Evolutionary conservation across 1,140 invertebrate species (phyloP).

Genomic region (Potamilus streckersoni): DNA sequence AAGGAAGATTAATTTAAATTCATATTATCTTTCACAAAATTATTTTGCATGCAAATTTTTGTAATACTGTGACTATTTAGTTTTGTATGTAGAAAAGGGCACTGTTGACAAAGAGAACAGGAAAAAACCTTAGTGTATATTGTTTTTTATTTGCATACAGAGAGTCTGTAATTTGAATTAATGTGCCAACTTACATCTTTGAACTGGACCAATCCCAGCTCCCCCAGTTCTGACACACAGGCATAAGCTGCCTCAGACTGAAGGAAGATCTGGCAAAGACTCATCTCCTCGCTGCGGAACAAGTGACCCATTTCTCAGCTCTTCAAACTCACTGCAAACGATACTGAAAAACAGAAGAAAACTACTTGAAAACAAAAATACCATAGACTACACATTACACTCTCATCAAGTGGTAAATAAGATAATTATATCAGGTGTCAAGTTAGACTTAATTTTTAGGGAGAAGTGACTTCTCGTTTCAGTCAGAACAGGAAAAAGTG

Average conservation of each 20-base stretch:
- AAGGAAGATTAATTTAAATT: conserved; percentile 3
- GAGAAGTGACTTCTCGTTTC: not conserved
- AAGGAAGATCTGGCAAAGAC: conserved; percentile 68
- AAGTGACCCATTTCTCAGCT: conserved; percentile 48
- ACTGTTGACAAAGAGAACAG: not conserved
- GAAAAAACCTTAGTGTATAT: not conserved
- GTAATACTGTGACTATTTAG: too few relatives aligned
- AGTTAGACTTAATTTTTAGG: not conserved
- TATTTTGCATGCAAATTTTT: too few relatives aligned
- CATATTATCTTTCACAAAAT: not conserved
- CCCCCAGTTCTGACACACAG: conserved; percentile 67
- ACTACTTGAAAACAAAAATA: not conserved
- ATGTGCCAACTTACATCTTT: conserved; percentile 61
- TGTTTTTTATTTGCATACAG: not conserved
- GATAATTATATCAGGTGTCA: not conserved
- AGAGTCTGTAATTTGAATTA: not conserved
- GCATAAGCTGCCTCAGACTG: conserved; percentile 67
- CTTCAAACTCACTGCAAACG: conserved; percentile 21
- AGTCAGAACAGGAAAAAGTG: too few relatives aligned
- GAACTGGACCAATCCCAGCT: conserved; percentile 68
- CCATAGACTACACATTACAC: not conserved
- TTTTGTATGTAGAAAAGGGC: not conserved
- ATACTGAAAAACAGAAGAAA: not conserved
- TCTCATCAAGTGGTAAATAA: not conserved
- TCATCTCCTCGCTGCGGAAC: conserved; percentile 71